These are phyloP conservation scores for Erpetoichthys calabaricus DNA, from an alignment of 2,797 vertebrate genomes.

Conservation along the genomic window DNA sequence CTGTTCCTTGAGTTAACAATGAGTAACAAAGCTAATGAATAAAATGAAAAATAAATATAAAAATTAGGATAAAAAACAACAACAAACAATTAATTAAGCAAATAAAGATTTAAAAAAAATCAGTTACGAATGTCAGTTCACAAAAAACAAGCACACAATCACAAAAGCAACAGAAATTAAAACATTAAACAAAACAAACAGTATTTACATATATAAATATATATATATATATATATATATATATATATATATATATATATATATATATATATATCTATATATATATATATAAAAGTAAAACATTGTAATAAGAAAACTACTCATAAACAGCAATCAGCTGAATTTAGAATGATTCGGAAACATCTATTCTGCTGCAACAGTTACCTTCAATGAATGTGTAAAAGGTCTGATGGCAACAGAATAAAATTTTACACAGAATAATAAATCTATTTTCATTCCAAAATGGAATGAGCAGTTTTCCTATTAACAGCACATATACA, in stretches of 20 bases:
- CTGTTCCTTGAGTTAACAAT: slow-evolving; percentile 42
- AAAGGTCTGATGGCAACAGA: too few species aligned
- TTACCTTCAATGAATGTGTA: too few species aligned
- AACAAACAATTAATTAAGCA: slow-evolving; percentile 28
- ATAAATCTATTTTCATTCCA: too few species aligned
- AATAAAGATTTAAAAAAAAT: slow-evolving; percentile 16
- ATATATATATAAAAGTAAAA: too few species aligned
- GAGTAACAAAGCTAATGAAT: slow-evolving; percentile 21
- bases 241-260: slow-evolving; percentile 8
- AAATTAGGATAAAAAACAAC: slow-evolving; percentile 13
- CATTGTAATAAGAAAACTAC: too few species aligned
- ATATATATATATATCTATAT: slow-evolving; percentile 20
- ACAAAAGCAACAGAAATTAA: slow-evolving; percentile 18
- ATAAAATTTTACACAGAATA: too few species aligned
- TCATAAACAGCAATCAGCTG: too few species aligned
- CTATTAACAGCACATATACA: too few species aligned
- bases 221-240: slow-evolving; percentile 7
- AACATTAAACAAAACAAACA: slow-evolving; percentile 12
- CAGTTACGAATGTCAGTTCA: slow-evolving; percentile 13
- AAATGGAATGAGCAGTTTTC: too few species aligned
- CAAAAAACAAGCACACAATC: slow-evolving; percentile 25
- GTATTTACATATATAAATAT: slow-evolving; percentile 16
- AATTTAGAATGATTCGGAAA: too few species aligned
- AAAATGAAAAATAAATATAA: slow-evolving; percentile 18
- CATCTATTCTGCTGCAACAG: too few species aligned